Percentiles rank a stretch among this genome's conserved stretches.
Conservation (phyloP, 2,113 vertebrate species). For the Sphaerodactylus townsendi region DNA sequence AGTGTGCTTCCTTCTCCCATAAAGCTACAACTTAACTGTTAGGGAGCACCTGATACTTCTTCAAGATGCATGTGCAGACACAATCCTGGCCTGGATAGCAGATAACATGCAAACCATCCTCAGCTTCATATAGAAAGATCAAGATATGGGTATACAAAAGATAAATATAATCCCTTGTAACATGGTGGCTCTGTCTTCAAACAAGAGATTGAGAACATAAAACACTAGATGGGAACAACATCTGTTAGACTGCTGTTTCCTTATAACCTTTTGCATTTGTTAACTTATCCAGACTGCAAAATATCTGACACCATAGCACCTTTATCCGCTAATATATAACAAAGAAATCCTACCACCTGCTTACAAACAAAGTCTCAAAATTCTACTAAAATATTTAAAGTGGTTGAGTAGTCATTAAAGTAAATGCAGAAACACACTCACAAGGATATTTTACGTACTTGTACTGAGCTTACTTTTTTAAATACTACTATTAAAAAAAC, state of each 20-base stretch:
- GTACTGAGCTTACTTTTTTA: background rate
- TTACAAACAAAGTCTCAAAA: background rate
- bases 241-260: background rate
- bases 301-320: background rate
- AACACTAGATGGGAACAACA: background rate
- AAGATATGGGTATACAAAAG: too few species aligned
- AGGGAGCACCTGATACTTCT: background rate
- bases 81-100: background rate
- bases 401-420: background rate
- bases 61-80: background rate
- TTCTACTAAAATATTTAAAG: background rate
- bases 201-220: background rate
- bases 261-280: background rate
- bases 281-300: background rate
- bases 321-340: background rate
- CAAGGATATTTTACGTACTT: conserved; percentile 13
- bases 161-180: too few species aligned
- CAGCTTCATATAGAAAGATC: background rate
- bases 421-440: conserved; percentile 2
- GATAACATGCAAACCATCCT: background rate
- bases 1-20: background rate
- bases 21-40: background rate
- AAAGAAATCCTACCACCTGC: background rate
- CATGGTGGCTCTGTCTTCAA: too few species aligned
- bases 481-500: background rate